Base-by-base conservation (phyloP, 2,888 invertebrate species). In the Campaea margaritaria region DNA sequence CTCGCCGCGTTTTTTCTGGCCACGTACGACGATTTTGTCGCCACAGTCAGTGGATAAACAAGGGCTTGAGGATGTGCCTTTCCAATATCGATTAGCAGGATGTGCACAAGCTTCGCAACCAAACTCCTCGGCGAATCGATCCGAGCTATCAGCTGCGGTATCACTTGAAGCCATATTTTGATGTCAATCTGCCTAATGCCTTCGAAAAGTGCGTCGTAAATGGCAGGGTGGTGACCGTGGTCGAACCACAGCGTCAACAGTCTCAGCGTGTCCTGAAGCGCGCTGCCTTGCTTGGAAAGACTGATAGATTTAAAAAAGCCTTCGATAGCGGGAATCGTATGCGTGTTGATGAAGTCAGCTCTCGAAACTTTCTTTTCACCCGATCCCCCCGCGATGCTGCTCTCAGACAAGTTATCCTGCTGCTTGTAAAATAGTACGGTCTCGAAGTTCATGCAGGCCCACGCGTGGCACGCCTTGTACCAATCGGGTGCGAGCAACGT, bases 111-210 rank as follows among this genome's bases (percentile, higher is more conserved):
- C 63, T 97, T 95, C 0, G 97, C 97, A 0, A 99, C 99, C 55
- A 98, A 90, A 67, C 95, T 95, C 15, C 98, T 94, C 0, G 97
- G 97, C 0, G 98, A 98, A 83, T 99, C 99, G 58, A 99, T 99
- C 52, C 99, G 94, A 0, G 99, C 99, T 66, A 99, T 99, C 28
- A 99, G 91, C 84, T 99, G 99, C 0, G 99, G 99, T 75, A 99
- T 99, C 0, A 99, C 99, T 93, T 99, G 99, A 12, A 99, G 93
- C 99, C 99, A 99, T 43, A 99, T 99, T 79, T 99, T 98, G 54
- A 99, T 97, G 75, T 99, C 98, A 36, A 99, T 98, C 38, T 96
- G 94, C 69, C 97, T 95, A 69, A 99, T 96, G 0, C 99, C 99
- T 71, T 98, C 98, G 14, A 96, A 95, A 49, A 99, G 94, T 0